These are phyloP conservation scores for Leptarthrus brevirostris DNA, from an alignment of 2,888 invertebrate species.

Conservation along the genomic window DNA sequence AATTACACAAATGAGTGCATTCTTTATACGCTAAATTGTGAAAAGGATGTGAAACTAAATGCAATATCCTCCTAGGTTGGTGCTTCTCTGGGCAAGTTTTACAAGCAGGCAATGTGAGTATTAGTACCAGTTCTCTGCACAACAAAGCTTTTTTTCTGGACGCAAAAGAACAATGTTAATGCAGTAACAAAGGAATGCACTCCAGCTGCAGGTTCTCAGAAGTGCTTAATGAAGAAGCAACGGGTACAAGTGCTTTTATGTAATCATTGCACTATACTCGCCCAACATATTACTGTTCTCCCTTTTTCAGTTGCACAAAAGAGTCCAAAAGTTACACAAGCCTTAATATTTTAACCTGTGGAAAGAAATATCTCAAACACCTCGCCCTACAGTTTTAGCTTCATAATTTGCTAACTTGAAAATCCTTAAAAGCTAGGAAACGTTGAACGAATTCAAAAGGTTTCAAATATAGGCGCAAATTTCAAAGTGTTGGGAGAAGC, in stretches of 20 bases:
- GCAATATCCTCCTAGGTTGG: too few relatives aligned
- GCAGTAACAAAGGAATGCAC: conserved; percentile 20
- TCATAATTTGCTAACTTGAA: neutral
- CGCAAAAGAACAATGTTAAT: neutral
- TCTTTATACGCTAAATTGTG: too few relatives aligned
- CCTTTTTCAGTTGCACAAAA: neutral
- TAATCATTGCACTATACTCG: conserved; percentile 13
- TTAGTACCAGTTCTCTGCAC: neutral
- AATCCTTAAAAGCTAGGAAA: neutral
- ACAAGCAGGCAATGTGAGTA: too few relatives aligned
- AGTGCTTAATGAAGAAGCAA: conserved; percentile 39
- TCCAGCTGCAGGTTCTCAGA: conserved; percentile 14
- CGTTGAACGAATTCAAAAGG: neutral
- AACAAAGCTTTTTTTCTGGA: neutral
- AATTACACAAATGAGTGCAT: too few relatives aligned
- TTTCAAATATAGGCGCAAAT: neutral
- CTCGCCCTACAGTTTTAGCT: neutral
- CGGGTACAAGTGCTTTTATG: conserved; percentile 22
- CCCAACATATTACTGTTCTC: neutral
- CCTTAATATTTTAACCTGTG: neutral
- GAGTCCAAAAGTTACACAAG: neutral
- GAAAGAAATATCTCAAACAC: neutral
- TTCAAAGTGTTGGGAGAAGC: neutral
- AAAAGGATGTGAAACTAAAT: too few relatives aligned
- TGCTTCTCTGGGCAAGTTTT: too few relatives aligned